Percentiles rank a stretch among this genome's conserved stretches.
Evolutionary conservation across 2,797 vertebrate species (phyloP).

Genomic region (Eidolon dupreanum): DNA sequence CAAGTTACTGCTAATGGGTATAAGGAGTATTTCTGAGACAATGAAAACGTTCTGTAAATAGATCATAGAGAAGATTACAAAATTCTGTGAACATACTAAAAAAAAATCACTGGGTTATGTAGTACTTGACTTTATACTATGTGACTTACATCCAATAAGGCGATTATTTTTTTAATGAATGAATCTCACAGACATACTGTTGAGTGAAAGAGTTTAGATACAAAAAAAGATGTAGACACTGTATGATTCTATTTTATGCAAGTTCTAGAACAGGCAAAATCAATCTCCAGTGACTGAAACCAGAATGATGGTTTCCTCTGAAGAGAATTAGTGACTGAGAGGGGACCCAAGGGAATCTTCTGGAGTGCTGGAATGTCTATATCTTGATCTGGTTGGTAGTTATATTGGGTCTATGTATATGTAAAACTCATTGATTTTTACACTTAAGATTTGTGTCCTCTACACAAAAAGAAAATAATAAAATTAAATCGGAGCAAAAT

Average conservation of each 20-base stretch:
- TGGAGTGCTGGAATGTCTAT: background rate
- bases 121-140: background rate
- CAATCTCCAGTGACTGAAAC: background rate
- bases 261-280: background rate
- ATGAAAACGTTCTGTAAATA: background rate
- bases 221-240: background rate
- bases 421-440: background rate
- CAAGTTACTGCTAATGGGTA: background rate
- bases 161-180: background rate
- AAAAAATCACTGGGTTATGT: background rate
- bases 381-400: background rate
- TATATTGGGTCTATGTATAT: background rate
- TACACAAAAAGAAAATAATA: background rate
- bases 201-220: slow-evolving; percentile 3
- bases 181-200: background rate
- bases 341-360: background rate
- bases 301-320: background rate
- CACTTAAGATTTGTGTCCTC: background rate
- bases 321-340: background rate
- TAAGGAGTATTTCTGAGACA: background rate
- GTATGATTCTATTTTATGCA: background rate
- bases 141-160: background rate
- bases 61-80: background rate
- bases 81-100: background rate
- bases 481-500: background rate